Base-by-base conservation (phyloP, 2,888 invertebrate species). In the Drosophila rellima region DNA sequence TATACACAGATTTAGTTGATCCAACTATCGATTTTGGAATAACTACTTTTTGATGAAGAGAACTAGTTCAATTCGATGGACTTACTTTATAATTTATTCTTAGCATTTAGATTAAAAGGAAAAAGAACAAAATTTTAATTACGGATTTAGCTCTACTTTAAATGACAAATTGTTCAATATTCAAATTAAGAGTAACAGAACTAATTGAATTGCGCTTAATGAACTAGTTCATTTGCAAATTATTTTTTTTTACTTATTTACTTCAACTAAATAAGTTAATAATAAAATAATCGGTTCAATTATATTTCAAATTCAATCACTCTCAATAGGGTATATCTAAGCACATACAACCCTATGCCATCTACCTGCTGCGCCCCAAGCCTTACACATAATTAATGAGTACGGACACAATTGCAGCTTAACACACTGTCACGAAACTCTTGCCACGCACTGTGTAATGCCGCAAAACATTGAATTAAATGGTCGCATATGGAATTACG, bases 311-410 rank as follows among this genome's bases (percentile, higher is more conserved):
- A 23, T 6, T 23, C 23, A 23, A 23, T 5, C 23, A 1, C 6
- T 23, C 6, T 6, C 2, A 10, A 37, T n/a, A 35, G 39, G 62
- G 47, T 39, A 61, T 48, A 1, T 2, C 1, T 0, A 4, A n/a
- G 35, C 29, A 11, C 35, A 31, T 17, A 7, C 20, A 15, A 54
- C n/a, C 20, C 42, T 6, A 10, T 1, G 15, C 11, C 3, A 10
- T 7, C 11, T 42, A 15, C 15, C 42, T 42, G 31, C 20, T 55
- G 54, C 54, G 6, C n/a, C 31, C 15, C 42, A 2, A 55, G 52
- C 47, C 57, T 59, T 44, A 26, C 60, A 78, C 59, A 35, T 78
- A 74, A 78, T 75, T 74, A 75, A 78, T 78, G 78, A 59, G 40
- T 45, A 23, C 20, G 47, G 64, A 51, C 60, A 61, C 55, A 62